Base-by-base conservation (phyloP, 2,113 vertebrate species). In the Ifrita kowaldi region DNA sequence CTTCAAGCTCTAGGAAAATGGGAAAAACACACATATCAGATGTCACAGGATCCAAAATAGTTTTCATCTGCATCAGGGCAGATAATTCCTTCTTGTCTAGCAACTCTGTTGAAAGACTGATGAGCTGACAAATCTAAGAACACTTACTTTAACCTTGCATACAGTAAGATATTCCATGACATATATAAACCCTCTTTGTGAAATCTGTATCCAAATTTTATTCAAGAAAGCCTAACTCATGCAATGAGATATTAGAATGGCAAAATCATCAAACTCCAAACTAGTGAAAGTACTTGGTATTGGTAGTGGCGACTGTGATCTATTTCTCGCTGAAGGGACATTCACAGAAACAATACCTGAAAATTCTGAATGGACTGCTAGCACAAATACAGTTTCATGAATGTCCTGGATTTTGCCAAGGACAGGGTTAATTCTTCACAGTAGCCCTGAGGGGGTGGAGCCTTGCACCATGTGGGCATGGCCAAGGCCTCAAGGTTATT, bases 1-100 rank as follows among this genome's bases (percentile, higher is more conserved):
- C 77, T 97, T 87, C 91, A 93, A 64, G 77, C 77, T 94, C 77
- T 56, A 93, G 71, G 57, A 91, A 97, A 94, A 93, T 65, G 62
- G 73, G 74, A 89, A 96, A 97, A 96, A 91, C 89, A 87, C 10
- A 84, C n/a, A 0, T 60, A 94, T 95, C 65, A 94, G 68, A 82
- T 84, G 91, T 84, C 96, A 96, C 33, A 75, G 62, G 49, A 93
- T 82, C 84, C 47, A 89, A 91, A 95, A 87, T 50, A 84, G 27
- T 90, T 79, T 74, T 88, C 83, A 75, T 28, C 64, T 75, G 74
- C 73, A 63, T 44, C 68, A 59, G 28, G 28, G 62, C 37, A 96
- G 67, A 73, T 62, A 1, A 77, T 46, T 88, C 53, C 24, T 85
- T 87, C 63, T 55, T 73, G 80, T 46, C 62, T 71, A 67, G 80